Evolutionary conservation across 2,113 vertebrate genomes (phyloP), one percentile per base, ranked within the genome.

Genomic region (Semnornis frantzii): DNA sequence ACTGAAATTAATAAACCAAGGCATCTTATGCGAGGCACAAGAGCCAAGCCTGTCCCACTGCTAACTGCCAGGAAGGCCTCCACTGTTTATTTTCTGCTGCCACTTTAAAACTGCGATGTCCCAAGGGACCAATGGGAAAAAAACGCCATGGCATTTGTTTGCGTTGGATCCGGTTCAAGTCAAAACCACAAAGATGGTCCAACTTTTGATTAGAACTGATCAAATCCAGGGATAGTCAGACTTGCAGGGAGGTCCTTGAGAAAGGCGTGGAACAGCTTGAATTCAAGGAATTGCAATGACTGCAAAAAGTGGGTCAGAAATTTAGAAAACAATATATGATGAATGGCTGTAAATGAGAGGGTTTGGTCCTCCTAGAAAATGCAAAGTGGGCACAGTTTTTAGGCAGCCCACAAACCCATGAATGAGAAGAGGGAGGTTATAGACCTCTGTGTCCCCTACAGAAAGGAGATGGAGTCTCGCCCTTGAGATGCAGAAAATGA

Each of bases 141-240:
- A 93, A 94, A 70, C 30, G 25, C 17, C 65, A 74, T 30, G 76
- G 54, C 65, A 78, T 83, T 90, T 8, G 2, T 95, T 90, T 86
- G 44, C 62, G 81, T 88, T 91, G 87, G 82, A 74, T 77, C 25
- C 34, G 39, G 37, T 48, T 72, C 69, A 85, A 85, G 31, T 58
- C 6, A 83, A 92, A 83, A 68, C 88, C 88, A 81, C 20, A 1
- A 60, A 72, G 73, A 94, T 24, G 48, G 70, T 92, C 65, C 83
- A 92, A 44, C 25, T 91, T 88, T 64, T 78, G 87, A 94, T 90
- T 52, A 85, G 85, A 88, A 72, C 11, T 93, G 90, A 93, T 87
- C 73, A 88, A 94, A 91, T 65, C 73, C 88, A 88, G 95, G 34
- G 19, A 48, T 0, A 86, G 42, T 28, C 31, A 90, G 90, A 54